Conservation (phyloP, 64 coral and sea anemone species). For the Dendronephthya gigantea region DNA sequence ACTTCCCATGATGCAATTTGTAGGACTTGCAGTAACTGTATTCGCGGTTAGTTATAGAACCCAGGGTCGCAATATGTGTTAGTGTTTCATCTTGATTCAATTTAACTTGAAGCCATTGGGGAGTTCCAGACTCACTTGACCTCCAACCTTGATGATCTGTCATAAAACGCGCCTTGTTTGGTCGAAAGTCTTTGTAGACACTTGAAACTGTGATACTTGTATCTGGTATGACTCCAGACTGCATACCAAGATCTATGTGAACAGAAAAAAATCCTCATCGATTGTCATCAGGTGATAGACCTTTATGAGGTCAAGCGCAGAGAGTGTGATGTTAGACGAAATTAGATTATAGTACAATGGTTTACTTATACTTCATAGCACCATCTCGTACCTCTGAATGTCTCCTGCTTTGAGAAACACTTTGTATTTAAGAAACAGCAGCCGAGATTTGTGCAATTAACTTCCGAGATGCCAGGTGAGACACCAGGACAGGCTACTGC, state of each 20-base stretch:
- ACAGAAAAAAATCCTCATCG: background rate
- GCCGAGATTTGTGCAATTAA: background rate
- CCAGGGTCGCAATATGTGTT: background rate
- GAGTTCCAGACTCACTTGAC: background rate
- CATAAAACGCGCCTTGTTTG: background rate
- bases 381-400: background rate
- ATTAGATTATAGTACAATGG: too few relatives aligned
- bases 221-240: background rate
- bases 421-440: background rate
- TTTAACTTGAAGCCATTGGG: background rate
- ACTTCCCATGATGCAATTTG: background rate
- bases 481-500: background rate
- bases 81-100: background rate
- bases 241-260: background rate
- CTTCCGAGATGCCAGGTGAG: background rate
- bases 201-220: background rate
- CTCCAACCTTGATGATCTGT: background rate
- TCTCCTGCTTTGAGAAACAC: background rate
- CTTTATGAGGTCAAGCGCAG: background rate
- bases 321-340: too few relatives aligned
- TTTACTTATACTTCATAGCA: too few relatives aligned
- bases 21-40: background rate
- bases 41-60: background rate
- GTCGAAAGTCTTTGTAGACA: background rate
- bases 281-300: background rate